phyloP scores from a whole-genome alignment of 2,113 vertebrate species.

The Alexandromys fortis region DNA sequence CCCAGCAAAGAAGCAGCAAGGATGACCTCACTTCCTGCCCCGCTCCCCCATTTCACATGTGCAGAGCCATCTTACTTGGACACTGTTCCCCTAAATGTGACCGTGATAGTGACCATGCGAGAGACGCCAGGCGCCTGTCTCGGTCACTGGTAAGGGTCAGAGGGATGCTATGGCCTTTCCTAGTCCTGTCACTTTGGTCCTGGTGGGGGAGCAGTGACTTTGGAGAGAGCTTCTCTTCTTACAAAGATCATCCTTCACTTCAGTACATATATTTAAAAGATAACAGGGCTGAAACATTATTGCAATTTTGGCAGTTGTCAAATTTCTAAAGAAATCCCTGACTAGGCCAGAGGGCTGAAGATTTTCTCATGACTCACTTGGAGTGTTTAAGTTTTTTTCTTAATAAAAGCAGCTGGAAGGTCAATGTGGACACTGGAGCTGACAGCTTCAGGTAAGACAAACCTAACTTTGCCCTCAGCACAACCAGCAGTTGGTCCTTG shows the following conservation, averaged over 20 bases:
- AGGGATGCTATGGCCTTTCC: neutral
- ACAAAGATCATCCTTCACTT: slow-evolving; percentile 7
- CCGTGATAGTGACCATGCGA: neutral
- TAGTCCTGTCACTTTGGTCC: neutral
- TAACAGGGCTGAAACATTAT: slow-evolving; percentile 39
- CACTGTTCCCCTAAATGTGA: neutral
- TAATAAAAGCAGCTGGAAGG: neutral
- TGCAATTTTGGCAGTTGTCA: slow-evolving; percentile 61
- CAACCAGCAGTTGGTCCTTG: neutral
- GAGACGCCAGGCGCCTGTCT: neutral
- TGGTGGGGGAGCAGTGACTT: neutral
- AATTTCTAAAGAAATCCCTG: slow-evolving; percentile 49
- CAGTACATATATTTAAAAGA: neutral
- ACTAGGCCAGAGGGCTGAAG: neutral
- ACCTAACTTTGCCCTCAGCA: neutral
- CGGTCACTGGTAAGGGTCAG: neutral
- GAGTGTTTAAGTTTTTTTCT: neutral
- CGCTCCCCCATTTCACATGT: neutral
- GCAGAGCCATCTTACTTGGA: neutral
- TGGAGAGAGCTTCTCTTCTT: slow-evolving; percentile 45
- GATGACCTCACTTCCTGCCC: neutral
- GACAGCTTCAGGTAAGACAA: neutral
- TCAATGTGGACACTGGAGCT: neutral
- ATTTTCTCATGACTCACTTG: neutral
- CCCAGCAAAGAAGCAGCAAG: neutral